Evolutionary conservation across 2,113 vertebrate genomes (phyloP).

Genomic region (Ariopsis seemanni): DNA sequence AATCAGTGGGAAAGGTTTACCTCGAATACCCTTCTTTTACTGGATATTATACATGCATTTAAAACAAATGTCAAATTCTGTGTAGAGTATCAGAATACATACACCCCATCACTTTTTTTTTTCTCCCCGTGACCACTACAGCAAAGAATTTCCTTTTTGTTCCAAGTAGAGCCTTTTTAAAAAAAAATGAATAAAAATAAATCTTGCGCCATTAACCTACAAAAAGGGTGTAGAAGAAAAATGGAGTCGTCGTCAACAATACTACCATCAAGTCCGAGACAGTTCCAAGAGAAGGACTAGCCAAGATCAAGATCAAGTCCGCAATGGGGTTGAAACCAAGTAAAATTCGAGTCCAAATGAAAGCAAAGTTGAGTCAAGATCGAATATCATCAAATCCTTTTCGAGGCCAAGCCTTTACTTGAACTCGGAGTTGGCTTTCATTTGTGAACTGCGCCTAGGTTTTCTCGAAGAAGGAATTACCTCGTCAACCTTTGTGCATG

Average conservation of each 20-base stretch:
- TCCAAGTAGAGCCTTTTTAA: neutral
- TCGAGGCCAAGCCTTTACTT: neutral
- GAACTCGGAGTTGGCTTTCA: neutral
- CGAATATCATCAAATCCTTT: neutral
- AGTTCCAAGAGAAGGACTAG: neutral
- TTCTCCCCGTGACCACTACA: neutral
- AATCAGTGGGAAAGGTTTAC: neutral
- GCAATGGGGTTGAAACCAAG: neutral
- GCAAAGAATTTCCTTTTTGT: neutral
- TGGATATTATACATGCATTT: neutral
- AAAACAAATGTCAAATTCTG: neutral
- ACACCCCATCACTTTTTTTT: neutral
- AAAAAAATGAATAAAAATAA: neutral
- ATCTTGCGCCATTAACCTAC: neutral
- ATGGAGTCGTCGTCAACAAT: neutral
- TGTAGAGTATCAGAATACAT: neutral
- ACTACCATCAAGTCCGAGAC: neutral
- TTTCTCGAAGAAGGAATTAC: neutral
- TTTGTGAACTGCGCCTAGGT: neutral
- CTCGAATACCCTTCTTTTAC: neutral
- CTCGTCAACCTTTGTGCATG: neutral
- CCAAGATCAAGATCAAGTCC: constrained; percentile 11
- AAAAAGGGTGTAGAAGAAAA: neutral
- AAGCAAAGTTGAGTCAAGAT: neutral
- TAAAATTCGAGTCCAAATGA: neutral